Percentiles rank a stretch among this genome's conserved stretches.
These are phyloP conservation scores for Lycaena phlaeas DNA, from an alignment of 2,888 invertebrate genomes.

Conservation along the genomic window DNA sequence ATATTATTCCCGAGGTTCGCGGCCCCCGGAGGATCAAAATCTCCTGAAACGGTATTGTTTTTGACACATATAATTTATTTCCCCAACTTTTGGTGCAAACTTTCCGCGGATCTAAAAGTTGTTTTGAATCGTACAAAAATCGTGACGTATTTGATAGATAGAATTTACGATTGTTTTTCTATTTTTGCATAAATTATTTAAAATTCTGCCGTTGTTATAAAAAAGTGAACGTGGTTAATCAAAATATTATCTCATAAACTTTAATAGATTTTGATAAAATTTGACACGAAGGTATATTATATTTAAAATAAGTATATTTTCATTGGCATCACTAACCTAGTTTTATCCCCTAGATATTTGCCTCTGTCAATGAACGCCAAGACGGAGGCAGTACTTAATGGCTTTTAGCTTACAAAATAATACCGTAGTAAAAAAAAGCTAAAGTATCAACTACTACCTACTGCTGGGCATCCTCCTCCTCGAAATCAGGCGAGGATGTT, in stretches of 20 bases:
- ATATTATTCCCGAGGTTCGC: too few species aligned
- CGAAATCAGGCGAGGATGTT: too few species aligned
- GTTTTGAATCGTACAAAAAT: too few species aligned
- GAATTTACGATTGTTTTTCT: neutral
- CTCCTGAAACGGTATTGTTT: neutral
- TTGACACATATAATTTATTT: conserved; percentile 2
- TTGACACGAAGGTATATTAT: neutral
- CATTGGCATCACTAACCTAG: too few species aligned
- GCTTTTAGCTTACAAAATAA: too few species aligned
- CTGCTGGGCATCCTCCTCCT: too few species aligned
- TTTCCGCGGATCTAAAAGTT: neutral
- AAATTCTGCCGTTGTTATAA: neutral
- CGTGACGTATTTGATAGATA: neutral
- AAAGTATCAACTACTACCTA: too few species aligned
- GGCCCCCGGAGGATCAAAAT: too few species aligned
- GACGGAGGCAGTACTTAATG: too few species aligned
- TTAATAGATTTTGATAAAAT: neutral
- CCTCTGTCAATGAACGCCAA: too few species aligned
- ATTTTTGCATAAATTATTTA: neutral
- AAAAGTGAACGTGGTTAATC: neutral
- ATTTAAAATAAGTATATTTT: neutral
- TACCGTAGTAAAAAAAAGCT: too few species aligned
- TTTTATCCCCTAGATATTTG: too few species aligned
- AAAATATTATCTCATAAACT: neutral
- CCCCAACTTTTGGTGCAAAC: neutral